Evolutionary conservation across 2,113 vertebrate species (phyloP).

Genomic region (Tragelaphus imberbis): DNA sequence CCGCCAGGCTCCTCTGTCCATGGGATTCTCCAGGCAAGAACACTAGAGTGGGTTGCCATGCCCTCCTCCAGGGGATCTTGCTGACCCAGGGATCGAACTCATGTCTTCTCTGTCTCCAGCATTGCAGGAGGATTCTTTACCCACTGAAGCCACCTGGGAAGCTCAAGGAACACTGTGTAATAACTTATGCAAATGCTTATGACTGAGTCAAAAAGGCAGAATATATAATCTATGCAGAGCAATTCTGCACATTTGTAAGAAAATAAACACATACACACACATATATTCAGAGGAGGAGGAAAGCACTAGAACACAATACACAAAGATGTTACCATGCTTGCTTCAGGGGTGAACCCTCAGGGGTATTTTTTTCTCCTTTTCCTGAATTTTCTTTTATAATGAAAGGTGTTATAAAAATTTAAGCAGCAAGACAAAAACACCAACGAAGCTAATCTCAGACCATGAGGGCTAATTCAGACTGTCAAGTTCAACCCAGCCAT

Average conservation of each 20-base stretch:
- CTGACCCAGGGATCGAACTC: background rate
- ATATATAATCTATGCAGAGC: background rate
- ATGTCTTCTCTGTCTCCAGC: background rate
- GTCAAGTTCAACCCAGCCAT: background rate
- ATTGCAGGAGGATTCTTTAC: background rate
- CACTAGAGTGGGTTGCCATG: background rate
- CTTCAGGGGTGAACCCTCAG: background rate
- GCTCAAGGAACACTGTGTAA: background rate
- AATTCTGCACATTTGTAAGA: background rate
- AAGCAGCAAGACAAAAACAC: background rate
- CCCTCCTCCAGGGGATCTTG: background rate
- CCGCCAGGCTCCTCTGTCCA: background rate
- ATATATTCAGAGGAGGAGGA: background rate
- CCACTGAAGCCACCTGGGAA: background rate
- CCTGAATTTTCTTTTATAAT: background rate
- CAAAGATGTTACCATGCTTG: background rate
- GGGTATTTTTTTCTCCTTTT: background rate
- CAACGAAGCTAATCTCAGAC: background rate
- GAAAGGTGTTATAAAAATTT: background rate
- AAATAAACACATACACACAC: background rate
- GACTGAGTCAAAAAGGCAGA: background rate
- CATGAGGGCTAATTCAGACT: background rate
- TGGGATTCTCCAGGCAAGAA: background rate
- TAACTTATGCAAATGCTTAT: background rate
- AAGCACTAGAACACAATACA: fast-evolving